Evolutionary conservation across 2,113 vertebrate species (phyloP).

Genomic region (Ageneiosus marmoratus): DNA sequence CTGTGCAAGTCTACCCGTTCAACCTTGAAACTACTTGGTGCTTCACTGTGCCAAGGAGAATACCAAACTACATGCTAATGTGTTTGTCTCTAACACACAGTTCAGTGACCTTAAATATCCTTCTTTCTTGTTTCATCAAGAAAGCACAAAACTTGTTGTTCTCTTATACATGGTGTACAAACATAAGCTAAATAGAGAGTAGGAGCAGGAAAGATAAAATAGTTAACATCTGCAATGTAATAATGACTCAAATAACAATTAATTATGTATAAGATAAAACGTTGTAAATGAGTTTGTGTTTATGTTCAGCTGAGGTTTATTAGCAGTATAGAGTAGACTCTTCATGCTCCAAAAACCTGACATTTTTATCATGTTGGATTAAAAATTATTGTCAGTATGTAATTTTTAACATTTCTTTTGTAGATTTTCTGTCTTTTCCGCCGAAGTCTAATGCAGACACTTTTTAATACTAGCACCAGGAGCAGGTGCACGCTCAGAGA

Average conservation of each 20-base stretch:
- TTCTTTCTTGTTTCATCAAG: slow-evolving; percentile 27
- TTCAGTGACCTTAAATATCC: slow-evolving; percentile 40
- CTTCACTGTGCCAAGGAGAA: slow-evolving; percentile 30
- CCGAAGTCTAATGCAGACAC: background rate
- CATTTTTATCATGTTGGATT: background rate
- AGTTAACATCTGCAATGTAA: background rate
- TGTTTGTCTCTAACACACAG: background rate
- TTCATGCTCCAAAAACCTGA: too few species aligned
- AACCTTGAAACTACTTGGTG: slow-evolving; percentile 38
- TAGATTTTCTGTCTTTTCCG: background rate
- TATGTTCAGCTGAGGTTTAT: background rate
- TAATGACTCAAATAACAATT: background rate
- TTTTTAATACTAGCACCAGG: background rate
- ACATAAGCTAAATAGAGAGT: background rate
- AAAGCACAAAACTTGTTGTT: background rate
- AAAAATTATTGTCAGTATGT: background rate
- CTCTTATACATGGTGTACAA: background rate
- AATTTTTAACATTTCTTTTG: background rate
- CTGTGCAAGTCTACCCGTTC: background rate
- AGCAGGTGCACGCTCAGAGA: background rate
- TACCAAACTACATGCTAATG: slow-evolving; percentile 43
- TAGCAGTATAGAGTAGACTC: background rate
- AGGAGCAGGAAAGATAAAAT: background rate
- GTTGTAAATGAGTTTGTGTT: too few species aligned
- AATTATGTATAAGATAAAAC: background rate